Base-by-base conservation (phyloP, 2,888 invertebrate genomes). In the Tanytarsus gracilentus region DNA sequence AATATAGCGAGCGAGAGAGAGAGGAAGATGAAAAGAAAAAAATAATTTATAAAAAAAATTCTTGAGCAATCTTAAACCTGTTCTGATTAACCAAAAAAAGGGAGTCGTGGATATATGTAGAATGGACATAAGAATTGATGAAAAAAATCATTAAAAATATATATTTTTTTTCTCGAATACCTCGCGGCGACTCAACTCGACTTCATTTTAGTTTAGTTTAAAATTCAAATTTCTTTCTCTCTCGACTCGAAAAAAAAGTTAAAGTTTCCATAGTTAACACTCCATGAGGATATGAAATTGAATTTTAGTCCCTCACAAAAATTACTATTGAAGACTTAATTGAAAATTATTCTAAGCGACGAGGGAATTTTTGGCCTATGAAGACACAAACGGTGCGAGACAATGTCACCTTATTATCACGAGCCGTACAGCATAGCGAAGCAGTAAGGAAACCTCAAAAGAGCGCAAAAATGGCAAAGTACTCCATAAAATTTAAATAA, bases 401-500 rank as follows among this genome's bases (percentile, higher is more conserved):
- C n/a, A 39, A 36, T 53, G 39, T 53, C 53, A 53, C 53, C 39
- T 53, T 11, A 44, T 40, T 23, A 29, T 9, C 26, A 14, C 33
- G n/a, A 25, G 18, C 21, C 44, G 21, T 44, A 23, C 11, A 44
- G 44, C 18, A 44, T 11, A 44, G 44, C 21, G 44, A 18, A 5
- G 23, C 18, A 44, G 44, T 7, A 11, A 23, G 44, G 21, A 44
- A 44, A 44, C 44, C 44, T 44, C 44, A 44, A 44, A 44, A 44
- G 44, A 44, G 44, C 44, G 44, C 44, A 44, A 44, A 40, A 44
- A 44, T 44, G 33, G 53, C 33, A 56, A 36, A 36, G 44, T 44
- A 33, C 40, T 56, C 40, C 18, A 56, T 56, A 56, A 56, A 56
- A 56, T 56, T 56, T 56, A 27, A 56, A 56, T 56, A 56, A 56